Base-by-base conservation (phyloP, 2,113 vertebrate species). In the Aythya baeri region DNA sequence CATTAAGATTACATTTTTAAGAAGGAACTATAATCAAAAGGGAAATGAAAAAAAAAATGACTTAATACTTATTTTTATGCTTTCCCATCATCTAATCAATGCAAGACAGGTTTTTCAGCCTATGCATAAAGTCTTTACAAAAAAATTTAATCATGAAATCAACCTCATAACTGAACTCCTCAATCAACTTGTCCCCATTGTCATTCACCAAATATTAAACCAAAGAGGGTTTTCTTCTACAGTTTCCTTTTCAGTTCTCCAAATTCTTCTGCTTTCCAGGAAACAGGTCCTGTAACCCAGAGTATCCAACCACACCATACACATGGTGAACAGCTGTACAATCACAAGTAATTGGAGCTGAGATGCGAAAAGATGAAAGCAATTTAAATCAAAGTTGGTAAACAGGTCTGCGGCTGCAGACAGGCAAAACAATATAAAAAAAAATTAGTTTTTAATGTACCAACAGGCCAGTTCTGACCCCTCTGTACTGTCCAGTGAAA, bases 291-390 rank as follows among this genome's bases (percentile, higher is more conserved):
- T 65, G 4, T 50, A 66, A 66, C 20, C 75, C 38, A 70, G 43
- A 46, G 43, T 21, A 82, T 38, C 13, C 0, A 0, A 11, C 58
- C 22, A 6, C 5, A 14, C 22, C 57, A n/a, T 0, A 3, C 34
- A 75, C 15, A 23, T 6, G 57, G 9, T 11, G 7, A 79, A 77
- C 26, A 70, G 31, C 21, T 41, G 16, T 16, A 43, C 1, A 68
- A 21, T 18, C 86, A 73, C 84, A 84, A 84, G 75, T n/a, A 93
- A 4, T 21, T 46, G 49, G 22, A 88, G 22, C 52, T 78, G 31
- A 86, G 31, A 41, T 20, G 9, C 2, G 46, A 9, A 17, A 63
- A 59, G 43, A 59, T 17, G 3, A 5, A 86, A 91, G 31, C 11
- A 12, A 58, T 29, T 83, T 62, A 16, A 59, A 50, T 44, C 0